Evolutionary conservation across 2,797 vertebrate genomes (phyloP).

Genomic region (Sphaeramia orbicularis): DNA sequence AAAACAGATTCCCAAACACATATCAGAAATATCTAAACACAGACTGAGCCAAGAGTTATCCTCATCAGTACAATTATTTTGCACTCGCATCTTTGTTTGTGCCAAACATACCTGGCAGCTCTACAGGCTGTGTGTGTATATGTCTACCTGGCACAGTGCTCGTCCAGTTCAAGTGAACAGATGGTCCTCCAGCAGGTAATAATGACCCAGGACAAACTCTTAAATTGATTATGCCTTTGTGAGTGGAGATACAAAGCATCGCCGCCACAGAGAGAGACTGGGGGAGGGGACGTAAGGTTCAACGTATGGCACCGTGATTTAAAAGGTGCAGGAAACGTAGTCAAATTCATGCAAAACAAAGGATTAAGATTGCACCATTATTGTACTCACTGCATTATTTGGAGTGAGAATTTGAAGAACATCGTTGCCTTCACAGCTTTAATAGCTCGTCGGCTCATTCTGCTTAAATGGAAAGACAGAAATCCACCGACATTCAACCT

Average conservation of each 20-base stretch:
- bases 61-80: conserved; percentile 5
- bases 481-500: too few species aligned
- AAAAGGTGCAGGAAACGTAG: too few species aligned
- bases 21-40: not conserved
- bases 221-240: conserved; percentile 84
- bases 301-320: too few species aligned
- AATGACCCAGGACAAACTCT: conserved; percentile 88
- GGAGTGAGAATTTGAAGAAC: too few species aligned
- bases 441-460: too few species aligned
- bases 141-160: conserved; percentile 69
- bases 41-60: not conserved
- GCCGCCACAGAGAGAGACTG: conserved; percentile 42
- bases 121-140: conserved; percentile 58
- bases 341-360: too few species aligned
- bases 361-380: too few species aligned
- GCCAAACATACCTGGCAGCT: conserved; percentile 76
- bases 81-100: conserved; percentile 55
- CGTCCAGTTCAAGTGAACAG: conserved; percentile 84
- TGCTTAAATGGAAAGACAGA: too few species aligned
- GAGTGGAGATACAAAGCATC: conserved; percentile 73
- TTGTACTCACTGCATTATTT: too few species aligned
- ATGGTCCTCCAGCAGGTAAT: conserved; percentile 92
- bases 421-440: too few species aligned
- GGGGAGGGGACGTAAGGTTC: not conserved
- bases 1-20: too few species aligned